Conservation (phyloP, 1,140 invertebrate genomes). For the Maniola jurtina region DNA sequence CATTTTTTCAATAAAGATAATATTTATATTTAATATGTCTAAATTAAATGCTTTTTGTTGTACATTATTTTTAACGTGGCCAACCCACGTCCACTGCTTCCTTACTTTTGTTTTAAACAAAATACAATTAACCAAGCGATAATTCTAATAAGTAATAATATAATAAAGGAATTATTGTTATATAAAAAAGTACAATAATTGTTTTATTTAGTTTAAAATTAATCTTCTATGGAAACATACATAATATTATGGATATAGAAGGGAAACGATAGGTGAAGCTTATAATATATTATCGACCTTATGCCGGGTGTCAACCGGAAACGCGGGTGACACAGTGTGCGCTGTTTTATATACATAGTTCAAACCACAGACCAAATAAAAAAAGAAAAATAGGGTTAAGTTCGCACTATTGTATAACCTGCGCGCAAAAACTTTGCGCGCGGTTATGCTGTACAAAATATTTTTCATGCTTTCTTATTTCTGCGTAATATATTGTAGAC, state of each 20-base stretch:
- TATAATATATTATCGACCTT: constrained; percentile 55
- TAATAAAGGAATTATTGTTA: constrained; percentile 68
- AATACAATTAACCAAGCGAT: constrained; percentile 54
- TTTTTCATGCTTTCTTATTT: no score
- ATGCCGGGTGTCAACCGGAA: constrained; percentile 37
- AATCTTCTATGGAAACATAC: constrained; percentile 66
- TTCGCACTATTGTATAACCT: not conserved
- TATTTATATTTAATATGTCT: constrained; percentile 75
- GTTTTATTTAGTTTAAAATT: constrained; percentile 65
- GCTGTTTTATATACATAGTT: not conserved
- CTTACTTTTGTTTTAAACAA: constrained; percentile 40
- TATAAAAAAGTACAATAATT: constrained; percentile 65
- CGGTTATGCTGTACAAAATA: no score
- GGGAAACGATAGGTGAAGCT: constrained; percentile 70
- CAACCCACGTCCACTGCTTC: constrained; percentile 45
- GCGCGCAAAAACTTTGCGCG: not conserved
- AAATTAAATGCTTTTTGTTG: constrained; percentile 78
- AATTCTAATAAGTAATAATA: constrained; percentile 55
- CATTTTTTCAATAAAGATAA: constrained; percentile 64
- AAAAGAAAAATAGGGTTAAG: not conserved
- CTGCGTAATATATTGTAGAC: no score
- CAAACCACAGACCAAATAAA: not conserved
- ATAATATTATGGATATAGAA: constrained; percentile 63
- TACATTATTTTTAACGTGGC: constrained; percentile 69
- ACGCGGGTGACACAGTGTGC: constrained; percentile 23